phyloP scores from a whole-genome alignment of 1,140 invertebrate genomes.

The Polyergus mexicanus region DNA sequence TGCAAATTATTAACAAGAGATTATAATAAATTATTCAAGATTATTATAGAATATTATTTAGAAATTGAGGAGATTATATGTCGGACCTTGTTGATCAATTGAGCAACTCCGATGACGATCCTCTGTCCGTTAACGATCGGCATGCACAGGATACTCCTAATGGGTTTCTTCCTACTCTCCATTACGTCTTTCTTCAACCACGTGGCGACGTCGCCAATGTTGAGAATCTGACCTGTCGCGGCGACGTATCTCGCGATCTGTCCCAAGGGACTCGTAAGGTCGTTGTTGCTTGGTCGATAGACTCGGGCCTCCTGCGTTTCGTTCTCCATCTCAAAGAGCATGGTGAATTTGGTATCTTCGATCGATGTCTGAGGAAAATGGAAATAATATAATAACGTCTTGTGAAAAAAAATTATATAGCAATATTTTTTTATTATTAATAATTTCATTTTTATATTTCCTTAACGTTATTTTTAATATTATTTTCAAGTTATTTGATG shows the following conservation, averaged over 20 bases:
- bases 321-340: slow-evolving; percentile 92
- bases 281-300: slow-evolving; percentile 86
- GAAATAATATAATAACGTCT: no score
- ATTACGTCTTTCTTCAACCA: slow-evolving; percentile 89
- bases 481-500: neutral
- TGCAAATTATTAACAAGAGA: slow-evolving; percentile 28
- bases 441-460: neutral
- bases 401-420: neutral
- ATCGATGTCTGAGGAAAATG: slow-evolving; percentile 81
- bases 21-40: slow-evolving; percentile 22
- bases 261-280: slow-evolving; percentile 89
- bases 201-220: slow-evolving; percentile 92
- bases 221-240: slow-evolving; percentile 92
- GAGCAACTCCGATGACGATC: slow-evolving; percentile 96
- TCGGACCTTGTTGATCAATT: slow-evolving; percentile 96
- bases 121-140: slow-evolving; percentile 96
- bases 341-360: slow-evolving; percentile 90
- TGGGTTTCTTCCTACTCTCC: slow-evolving; percentile 87
- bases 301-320: slow-evolving; percentile 87
- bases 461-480: neutral
- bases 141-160: slow-evolving; percentile 94
- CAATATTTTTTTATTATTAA: neutral
- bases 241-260: slow-evolving; percentile 94
- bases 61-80: slow-evolving; percentile 19
- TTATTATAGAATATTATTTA: slow-evolving; percentile 3